These are phyloP conservation scores for Euclidia mi DNA, from an alignment of 2,888 invertebrate species.

Conservation along the genomic window DNA sequence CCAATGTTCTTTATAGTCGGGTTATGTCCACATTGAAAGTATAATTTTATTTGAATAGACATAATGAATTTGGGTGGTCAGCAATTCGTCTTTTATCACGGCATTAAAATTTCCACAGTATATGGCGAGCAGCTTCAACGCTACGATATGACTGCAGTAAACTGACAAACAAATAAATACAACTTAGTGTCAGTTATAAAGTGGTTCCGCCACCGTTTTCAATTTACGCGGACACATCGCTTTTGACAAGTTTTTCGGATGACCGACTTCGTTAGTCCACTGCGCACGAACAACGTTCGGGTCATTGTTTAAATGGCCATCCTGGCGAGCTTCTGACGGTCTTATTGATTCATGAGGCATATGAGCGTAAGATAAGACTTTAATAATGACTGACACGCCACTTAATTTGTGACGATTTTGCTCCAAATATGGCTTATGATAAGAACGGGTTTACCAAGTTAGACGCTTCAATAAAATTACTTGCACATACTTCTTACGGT, in stretches of 20 bases:
- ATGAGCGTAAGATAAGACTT: conserved; percentile 69
- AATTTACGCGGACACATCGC: conserved; percentile 33
- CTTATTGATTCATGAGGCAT: conserved; percentile 77
- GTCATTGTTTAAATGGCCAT: conserved; percentile 61
- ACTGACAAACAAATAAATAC: conserved; percentile 8
- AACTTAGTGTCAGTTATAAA: conserved; percentile 10
- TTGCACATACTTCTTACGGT: conserved; percentile 32
- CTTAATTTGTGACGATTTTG: conserved; percentile 69
- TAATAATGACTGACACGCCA: conserved; percentile 67
- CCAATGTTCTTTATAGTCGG: too few relatives aligned
- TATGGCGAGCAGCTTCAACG: too few relatives aligned
- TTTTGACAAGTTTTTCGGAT: conserved; percentile 50
- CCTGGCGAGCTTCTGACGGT: conserved; percentile 47
- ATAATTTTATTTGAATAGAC: too few relatives aligned
- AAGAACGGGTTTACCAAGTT: conserved; percentile 43
- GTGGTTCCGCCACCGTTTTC: conserved; percentile 14
- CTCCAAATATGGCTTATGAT: conserved; percentile 54
- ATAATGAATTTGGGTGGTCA: too few relatives aligned
- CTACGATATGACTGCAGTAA: background rate
- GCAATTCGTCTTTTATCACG: too few relatives aligned
- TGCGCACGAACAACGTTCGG: conserved; percentile 42
- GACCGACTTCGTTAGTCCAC: conserved; percentile 55
- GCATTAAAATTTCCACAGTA: too few relatives aligned
- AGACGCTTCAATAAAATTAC: conserved; percentile 45
- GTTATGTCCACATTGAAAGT: too few relatives aligned